phyloP scores from a whole-genome alignment of 2,797 vertebrate species.

The Sebastes trivittatus region DNA sequence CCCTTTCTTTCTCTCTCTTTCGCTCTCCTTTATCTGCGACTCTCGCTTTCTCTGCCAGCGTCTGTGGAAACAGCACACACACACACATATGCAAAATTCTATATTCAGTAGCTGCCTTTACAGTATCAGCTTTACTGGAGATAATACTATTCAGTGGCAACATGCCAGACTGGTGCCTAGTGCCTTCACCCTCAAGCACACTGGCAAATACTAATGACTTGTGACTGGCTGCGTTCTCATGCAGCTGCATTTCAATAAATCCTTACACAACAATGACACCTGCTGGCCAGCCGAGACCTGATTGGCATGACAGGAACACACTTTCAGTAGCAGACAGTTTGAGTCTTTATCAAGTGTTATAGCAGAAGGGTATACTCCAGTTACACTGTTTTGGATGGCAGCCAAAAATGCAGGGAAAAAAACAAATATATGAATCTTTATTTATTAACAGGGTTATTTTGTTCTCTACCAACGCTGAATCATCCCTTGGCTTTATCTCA shows the following conservation, averaged over 20 bases:
- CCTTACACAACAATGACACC: slow-evolving; percentile 63
- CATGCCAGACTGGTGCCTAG: slow-evolving; percentile 12
- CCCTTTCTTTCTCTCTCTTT: background rate
- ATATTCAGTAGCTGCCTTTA: slow-evolving; percentile 16
- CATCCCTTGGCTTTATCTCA: background rate
- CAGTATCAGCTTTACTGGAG: slow-evolving; percentile 19
- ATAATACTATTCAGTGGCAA: slow-evolving; percentile 25
- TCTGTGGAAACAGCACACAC: background rate
- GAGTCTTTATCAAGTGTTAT: background rate
- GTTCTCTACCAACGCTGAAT: background rate
- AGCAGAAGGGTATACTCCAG: background rate
- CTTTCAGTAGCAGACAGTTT: too few species aligned
- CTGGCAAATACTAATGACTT: slow-evolving; percentile 9
- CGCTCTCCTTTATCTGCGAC: background rate
- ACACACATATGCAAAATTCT: background rate
- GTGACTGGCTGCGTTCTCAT: background rate
- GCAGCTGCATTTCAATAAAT: slow-evolving; percentile 8
- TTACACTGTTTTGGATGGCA: background rate
- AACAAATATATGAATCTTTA: background rate
- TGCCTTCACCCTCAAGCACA: slow-evolving; percentile 11
- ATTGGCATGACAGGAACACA: background rate
- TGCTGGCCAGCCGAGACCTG: slow-evolving; percentile 37
- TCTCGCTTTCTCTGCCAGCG: slow-evolving; percentile 2
- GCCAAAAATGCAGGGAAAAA: background rate
- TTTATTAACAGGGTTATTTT: slow-evolving; percentile 3